Evolutionary conservation across 2,797 vertebrate genomes (phyloP).

Genomic region (Chelmon rostratus): DNA sequence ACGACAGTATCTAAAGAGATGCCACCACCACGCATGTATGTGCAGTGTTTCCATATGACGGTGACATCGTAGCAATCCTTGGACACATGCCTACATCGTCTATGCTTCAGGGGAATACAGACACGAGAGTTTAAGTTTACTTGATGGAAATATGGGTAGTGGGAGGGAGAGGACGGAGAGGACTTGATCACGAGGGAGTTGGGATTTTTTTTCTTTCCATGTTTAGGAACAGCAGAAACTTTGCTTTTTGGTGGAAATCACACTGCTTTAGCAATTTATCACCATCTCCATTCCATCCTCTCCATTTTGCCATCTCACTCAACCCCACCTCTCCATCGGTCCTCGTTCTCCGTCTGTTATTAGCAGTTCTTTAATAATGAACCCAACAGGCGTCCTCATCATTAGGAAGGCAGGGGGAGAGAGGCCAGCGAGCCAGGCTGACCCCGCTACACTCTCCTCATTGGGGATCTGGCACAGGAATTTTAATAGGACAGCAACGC

Average conservation of each 20-base stretch:
- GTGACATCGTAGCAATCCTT: no score
- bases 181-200: no score
- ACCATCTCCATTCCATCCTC: constrained; percentile 5
- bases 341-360: constrained; percentile 72
- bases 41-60: no score
- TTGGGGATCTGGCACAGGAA: constrained; percentile 83
- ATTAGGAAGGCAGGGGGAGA: constrained; percentile 78
- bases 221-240: constrained; percentile 10
- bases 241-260: constrained; percentile 23
- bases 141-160: no score
- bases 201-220: neutral
- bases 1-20: no score
- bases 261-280: constrained; percentile 3
- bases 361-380: constrained; percentile 84
- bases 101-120: no score
- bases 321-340: constrained; percentile 52
- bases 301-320: constrained; percentile 42
- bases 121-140: no score
- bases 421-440: constrained; percentile 77
- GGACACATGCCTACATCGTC: no score
- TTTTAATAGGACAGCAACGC: constrained; percentile 82
- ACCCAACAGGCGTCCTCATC: constrained; percentile 83
- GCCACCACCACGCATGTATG: no score
- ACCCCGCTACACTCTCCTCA: constrained; percentile 79
- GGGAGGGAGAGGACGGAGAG: no score